Evolutionary conservation across 37 sponge, comb jelly and placozoan species (phyloP), one percentile per base, ranked within the genome.

Genomic region (Ianthella basta): DNA sequence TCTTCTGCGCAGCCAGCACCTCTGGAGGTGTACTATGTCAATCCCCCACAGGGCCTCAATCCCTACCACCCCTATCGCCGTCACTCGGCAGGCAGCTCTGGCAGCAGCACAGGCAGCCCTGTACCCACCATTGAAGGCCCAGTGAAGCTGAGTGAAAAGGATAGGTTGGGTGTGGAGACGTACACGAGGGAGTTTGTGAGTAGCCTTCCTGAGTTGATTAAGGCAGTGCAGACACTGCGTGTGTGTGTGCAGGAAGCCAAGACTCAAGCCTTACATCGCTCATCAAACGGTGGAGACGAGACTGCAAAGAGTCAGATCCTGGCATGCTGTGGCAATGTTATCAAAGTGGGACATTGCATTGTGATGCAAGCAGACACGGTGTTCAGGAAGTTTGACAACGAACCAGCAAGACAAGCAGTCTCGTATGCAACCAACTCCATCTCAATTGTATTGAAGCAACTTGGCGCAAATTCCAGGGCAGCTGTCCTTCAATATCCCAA

Each of bases 401-500:
- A 63, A 38, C 84, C 83, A 21, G 90, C 88, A 15, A 92, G 86
- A 38, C 36, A 85, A 39, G 60, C 77, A 19, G 86, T 95, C 13
- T 40, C 83, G 0, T 56, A 75, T 13, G 80, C 88, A 25, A 95
- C 93, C 61, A 95, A 95, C 35, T n/a, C 53, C 5, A 64, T 95
- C 30, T 86, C 91, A 13, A 91, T 92, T 5, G 80, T 55, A 34
- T 87, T 95, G 59, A 95, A 90, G 84, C 32, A 37, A 16, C 78
- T 95, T 8, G 96, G 93, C 32, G 73, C 90, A 19, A 86, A 86
- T 60, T 88, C 93, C 36, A 95, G 92, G 59, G 82, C 88, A 34
- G 96, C 96, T 64, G 93, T 93, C 12, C 80, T 90, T 0, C 91
- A 95, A 60, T 87, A 88, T 54, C 96, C 96, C 6, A 89, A 87